Evolutionary conservation across 2,113 vertebrate genomes (phyloP).

Genomic region (Naja naja): DNA sequence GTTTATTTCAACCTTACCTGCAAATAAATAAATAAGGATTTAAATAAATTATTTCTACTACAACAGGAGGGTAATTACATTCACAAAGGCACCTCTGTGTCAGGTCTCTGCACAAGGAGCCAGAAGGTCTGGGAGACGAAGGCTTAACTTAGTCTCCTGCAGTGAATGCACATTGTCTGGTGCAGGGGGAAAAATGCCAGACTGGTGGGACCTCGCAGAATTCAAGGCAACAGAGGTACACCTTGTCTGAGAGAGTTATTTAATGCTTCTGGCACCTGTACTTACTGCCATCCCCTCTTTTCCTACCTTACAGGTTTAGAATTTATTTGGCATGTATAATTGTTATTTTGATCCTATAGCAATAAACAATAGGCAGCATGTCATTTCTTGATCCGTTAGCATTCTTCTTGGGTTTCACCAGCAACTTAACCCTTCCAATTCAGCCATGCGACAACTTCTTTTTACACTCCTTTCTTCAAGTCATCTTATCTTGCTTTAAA

Average conservation of each 20-base stretch:
- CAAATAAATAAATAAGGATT: constrained; percentile 63
- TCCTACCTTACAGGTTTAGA: constrained; percentile 74
- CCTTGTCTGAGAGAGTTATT: constrained; percentile 81
- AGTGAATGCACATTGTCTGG: constrained; percentile 91
- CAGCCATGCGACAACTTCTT: not conserved
- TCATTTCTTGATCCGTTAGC: constrained; percentile 72
- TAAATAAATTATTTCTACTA: constrained; percentile 75
- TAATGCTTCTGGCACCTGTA: constrained; percentile 82
- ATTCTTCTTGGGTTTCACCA: constrained; percentile 65
- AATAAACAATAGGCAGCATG: constrained; percentile 79
- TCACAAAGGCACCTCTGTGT: constrained; percentile 99
- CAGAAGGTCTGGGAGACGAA: constrained; percentile 95
- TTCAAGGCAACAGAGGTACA: constrained; percentile 78
- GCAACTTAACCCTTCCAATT: constrained; percentile 67
- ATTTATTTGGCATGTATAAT: constrained; percentile 82
- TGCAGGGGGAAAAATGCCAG: constrained; percentile 72
- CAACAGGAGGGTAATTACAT: constrained; percentile 91
- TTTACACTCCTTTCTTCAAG: not conserved
- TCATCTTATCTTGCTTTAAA: constrained; percentile 5
- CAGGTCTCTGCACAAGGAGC: constrained; percentile 89
- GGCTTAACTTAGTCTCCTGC: constrained; percentile 89
- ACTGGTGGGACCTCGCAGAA: constrained; percentile 70
- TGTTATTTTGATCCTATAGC: constrained; percentile 79
- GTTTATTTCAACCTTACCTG: constrained; percentile 73
- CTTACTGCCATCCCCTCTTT: constrained; percentile 67